Conservation (phyloP, 2,797 vertebrate species). For the Eulemur rubriventer region DNA sequence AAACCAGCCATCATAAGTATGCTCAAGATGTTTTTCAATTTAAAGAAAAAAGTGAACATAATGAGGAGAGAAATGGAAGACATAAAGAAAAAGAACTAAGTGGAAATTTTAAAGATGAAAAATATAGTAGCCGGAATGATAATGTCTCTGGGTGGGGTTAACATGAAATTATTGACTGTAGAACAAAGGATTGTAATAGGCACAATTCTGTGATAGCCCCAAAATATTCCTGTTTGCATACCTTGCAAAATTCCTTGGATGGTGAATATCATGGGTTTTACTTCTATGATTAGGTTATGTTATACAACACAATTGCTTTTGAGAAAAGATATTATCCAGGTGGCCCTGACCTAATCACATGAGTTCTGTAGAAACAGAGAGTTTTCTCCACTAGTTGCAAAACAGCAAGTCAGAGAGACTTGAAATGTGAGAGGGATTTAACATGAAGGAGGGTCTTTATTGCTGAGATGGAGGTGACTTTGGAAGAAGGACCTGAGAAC, state of each 20-base stretch:
- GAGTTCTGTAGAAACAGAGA: not conserved
- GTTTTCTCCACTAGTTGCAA: not conserved
- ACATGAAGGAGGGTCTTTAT: not conserved
- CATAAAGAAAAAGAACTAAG: not conserved
- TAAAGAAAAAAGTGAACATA: not conserved
- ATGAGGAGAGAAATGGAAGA: not conserved
- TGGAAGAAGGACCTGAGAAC: not conserved
- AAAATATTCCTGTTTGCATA: not conserved
- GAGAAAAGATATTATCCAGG: not conserved
- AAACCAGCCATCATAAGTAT: not conserved
- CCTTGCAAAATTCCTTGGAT: not conserved
- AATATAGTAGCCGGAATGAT: not conserved
- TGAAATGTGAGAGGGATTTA: not conserved
- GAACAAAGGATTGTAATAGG: not conserved
- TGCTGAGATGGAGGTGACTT: not conserved
- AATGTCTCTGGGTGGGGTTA: not conserved
- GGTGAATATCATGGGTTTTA: not conserved
- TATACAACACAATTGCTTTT: not conserved
- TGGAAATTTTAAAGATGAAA: conserved; percentile 19
- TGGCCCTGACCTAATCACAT: not conserved
- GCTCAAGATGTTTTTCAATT: not conserved
- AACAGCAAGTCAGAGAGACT: not conserved
- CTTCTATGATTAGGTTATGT: not conserved
- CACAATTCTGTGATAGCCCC: not conserved
- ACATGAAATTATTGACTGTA: not conserved